Percentiles rank a stretch among this genome's conserved stretches.
These are phyloP conservation scores for Orthosia gothica DNA, from an alignment of 2,888 invertebrate species.

Conservation along the genomic window DNA sequence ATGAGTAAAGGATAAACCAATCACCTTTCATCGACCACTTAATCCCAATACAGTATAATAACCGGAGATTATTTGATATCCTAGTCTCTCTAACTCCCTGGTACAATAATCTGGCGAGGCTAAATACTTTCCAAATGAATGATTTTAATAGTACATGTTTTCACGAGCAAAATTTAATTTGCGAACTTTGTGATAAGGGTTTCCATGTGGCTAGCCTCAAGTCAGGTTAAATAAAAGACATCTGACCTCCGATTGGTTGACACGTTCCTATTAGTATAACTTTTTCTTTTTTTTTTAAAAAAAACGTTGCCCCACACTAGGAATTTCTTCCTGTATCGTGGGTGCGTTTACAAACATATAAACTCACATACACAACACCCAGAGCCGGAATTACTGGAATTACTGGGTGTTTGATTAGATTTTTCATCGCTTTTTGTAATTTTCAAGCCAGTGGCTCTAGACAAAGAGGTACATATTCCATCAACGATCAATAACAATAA, in stretches of 20 bases:
- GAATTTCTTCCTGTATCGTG: too few species aligned
- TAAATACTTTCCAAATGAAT: conserved; percentile 36
- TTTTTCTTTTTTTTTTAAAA: too few species aligned
- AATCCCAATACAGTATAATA: conserved; percentile 27
- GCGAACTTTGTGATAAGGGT: conserved; percentile 61
- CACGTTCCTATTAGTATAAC: conserved; percentile 5
- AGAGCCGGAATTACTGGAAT: too few species aligned
- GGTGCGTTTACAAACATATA: too few species aligned
- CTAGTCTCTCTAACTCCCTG: background rate
- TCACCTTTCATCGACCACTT: conserved; percentile 34
- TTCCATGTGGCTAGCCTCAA: conserved; percentile 48
- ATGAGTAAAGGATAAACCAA: conserved; percentile 29
- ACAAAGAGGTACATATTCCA: too few species aligned
- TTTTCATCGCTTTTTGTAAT: background rate
- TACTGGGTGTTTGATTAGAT: conserved; percentile 9
- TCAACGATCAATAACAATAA: too few species aligned
- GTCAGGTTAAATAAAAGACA: conserved; percentile 53
- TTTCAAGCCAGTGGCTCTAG: too few species aligned
- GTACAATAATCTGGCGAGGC: conserved; percentile 28
- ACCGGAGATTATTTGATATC: conserved; percentile 23
- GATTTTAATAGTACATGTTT: conserved; percentile 52
- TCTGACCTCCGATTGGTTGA: conserved; percentile 33
- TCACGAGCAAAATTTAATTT: conserved; percentile 55
- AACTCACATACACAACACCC: too few species aligned
- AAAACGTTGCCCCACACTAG: too few species aligned